Evolutionary conservation across 1,140 invertebrate species (phyloP).

Genomic region (Caenorhabditis tropicalis): DNA sequence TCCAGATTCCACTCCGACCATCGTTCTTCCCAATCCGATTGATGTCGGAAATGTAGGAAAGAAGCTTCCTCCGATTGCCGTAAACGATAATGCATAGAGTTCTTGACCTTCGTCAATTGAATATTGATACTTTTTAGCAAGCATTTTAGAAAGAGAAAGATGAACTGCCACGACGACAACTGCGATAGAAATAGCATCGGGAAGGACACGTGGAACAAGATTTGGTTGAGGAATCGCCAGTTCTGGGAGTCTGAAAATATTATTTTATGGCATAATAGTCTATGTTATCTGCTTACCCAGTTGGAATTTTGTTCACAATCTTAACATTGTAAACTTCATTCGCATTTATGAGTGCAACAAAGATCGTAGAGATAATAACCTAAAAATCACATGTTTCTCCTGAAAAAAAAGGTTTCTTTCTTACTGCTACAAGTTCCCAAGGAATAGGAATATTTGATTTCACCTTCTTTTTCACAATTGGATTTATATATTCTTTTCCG

Average conservation of each 20-base stretch:
- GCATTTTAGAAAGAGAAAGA: conserved; percentile 75
- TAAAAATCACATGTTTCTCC: conserved; percentile 50
- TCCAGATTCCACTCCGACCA: conserved; percentile 70
- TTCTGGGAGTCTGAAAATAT: conserved; percentile 67
- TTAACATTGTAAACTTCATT: conserved; percentile 61
- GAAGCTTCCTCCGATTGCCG: conserved; percentile 62
- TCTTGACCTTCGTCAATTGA: conserved; percentile 74
- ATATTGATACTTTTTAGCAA: conserved; percentile 74
- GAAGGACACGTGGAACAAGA: conserved; percentile 68
- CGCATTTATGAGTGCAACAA: conserved; percentile 65
- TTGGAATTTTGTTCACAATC: conserved; percentile 65
- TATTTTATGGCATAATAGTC: not conserved
- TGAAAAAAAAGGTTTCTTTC: not conserved
- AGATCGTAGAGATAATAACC: conserved; percentile 66
- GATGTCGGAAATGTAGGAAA: conserved; percentile 69
- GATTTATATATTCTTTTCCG: conserved; percentile 66
- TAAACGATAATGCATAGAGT: conserved; percentile 67
- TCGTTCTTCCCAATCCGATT: conserved; percentile 66
- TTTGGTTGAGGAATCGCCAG: conserved; percentile 67
- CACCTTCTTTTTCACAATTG: conserved; percentile 62
- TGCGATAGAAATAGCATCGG: conserved; percentile 74
- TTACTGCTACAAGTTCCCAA: conserved; percentile 64
- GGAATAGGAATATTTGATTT: conserved; percentile 61
- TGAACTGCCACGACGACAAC: conserved; percentile 75
- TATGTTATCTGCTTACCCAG: conserved; percentile 66